Conservation (phyloP, 2,888 invertebrate species). For the Pegoplata infirma region DNA sequence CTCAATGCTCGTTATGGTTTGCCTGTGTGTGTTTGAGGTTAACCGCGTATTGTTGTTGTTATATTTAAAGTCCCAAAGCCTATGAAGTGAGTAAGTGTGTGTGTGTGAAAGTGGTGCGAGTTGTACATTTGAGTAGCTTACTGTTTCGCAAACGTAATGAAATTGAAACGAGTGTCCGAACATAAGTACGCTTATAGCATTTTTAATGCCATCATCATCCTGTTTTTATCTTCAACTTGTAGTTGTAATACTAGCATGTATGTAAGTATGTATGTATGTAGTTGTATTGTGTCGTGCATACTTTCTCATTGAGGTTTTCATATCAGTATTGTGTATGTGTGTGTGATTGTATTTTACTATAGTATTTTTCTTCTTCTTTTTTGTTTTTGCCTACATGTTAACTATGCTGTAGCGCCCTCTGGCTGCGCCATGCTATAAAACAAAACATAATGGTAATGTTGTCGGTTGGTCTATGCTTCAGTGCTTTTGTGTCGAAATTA, state of each 20-base stretch:
- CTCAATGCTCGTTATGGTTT: not conserved
- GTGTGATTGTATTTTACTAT: not conserved
- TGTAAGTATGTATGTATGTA: not conserved
- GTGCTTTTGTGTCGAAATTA: slow-evolving; percentile 60
- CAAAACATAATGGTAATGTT: slow-evolving; percentile 47
- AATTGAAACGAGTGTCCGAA: slow-evolving; percentile 57
- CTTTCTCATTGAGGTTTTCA: slow-evolving; percentile 12
- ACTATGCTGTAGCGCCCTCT: slow-evolving; percentile 15
- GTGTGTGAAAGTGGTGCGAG: not conserved
- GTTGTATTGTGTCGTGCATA: slow-evolving; percentile 8
- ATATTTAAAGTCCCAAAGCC: slow-evolving; percentile 1
- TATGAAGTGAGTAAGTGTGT: slow-evolving; percentile 17
- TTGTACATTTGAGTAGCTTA: slow-evolving; percentile 20
- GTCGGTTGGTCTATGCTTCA: slow-evolving; percentile 32
- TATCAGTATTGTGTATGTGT: slow-evolving; percentile 4
- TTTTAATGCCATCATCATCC: slow-evolving; percentile 57
- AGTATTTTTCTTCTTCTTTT: not conserved
- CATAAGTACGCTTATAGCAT: slow-evolving; percentile 55
- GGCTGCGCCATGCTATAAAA: slow-evolving; percentile 47
- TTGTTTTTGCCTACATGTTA: slow-evolving; percentile 31
- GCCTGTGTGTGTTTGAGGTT: slow-evolving; percentile 45
- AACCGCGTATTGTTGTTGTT: slow-evolving; percentile 62
- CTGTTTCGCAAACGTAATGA: slow-evolving; percentile 51
- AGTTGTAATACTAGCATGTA: slow-evolving; percentile 26
- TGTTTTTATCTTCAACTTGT: slow-evolving; percentile 35